A percentile compares a stretch with the other conserved stretches of the same genome.
These are phyloP conservation scores for Sphaeridia pumilis DNA, from an alignment of 2,888 invertebrate species.

Conservation along the genomic window DNA sequence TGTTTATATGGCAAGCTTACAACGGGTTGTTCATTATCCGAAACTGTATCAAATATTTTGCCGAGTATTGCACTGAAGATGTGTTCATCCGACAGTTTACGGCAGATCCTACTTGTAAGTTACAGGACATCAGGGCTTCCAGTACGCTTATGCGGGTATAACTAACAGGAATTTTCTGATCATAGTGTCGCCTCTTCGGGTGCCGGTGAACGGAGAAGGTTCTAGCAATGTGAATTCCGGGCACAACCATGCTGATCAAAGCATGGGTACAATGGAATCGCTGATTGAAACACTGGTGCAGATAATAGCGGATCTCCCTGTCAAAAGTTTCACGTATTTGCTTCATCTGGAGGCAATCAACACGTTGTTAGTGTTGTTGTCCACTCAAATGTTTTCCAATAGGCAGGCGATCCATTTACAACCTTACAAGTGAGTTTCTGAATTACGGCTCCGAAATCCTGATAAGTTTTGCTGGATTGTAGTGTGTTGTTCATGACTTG, in stretches of 20 bases:
- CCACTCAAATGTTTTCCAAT: slow-evolving; percentile 71
- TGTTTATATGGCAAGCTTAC: slow-evolving; percentile 85
- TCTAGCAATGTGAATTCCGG: too few relatives aligned
- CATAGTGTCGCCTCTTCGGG: too few relatives aligned
- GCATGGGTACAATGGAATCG: slow-evolving; percentile 57
- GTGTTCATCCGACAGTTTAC: slow-evolving; percentile 75
- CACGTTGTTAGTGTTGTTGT: slow-evolving; percentile 71
- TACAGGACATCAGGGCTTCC: too few relatives aligned
- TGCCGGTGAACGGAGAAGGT: too few relatives aligned
- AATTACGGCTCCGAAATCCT: neutral
- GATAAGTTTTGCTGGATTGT: neutral
- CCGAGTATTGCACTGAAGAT: slow-evolving; percentile 80
- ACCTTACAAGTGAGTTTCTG: slow-evolving; percentile 50
- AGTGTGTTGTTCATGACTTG: neutral
- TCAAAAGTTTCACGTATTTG: slow-evolving; percentile 62
- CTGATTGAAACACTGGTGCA: slow-evolving; percentile 65
- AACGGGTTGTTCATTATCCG: slow-evolving; percentile 85
- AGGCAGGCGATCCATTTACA: slow-evolving; percentile 56
- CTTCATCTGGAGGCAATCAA: slow-evolving; percentile 80
- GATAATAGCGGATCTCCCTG: slow-evolving; percentile 67
- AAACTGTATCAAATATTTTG: slow-evolving; percentile 66
- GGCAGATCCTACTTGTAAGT: slow-evolving; percentile 38
- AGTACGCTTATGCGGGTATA: too few relatives aligned
- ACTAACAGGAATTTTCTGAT: too few relatives aligned
- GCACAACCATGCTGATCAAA: too few relatives aligned